Conservation (phyloP, 2,113 vertebrate species). For the Rhinoptilus africanus region DNA sequence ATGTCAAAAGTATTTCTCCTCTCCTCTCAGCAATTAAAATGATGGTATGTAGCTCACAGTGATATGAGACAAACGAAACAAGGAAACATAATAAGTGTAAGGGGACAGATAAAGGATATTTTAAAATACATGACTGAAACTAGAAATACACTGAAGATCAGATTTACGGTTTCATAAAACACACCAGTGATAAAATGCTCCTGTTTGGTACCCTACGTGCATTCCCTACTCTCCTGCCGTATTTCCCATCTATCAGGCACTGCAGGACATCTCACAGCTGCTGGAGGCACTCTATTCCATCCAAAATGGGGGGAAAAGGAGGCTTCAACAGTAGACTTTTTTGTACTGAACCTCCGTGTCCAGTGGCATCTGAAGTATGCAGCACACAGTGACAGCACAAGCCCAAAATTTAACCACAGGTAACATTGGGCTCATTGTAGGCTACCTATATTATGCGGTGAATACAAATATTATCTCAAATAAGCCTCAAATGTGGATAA, state of each 20-base stretch:
- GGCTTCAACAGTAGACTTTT: background rate
- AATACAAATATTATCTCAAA: background rate
- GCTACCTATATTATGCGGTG: background rate
- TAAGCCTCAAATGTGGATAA: background rate
- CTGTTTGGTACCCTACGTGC: background rate
- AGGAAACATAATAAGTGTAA: background rate
- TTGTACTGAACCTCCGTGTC: background rate
- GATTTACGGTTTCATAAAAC: background rate
- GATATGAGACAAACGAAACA: rapidly evolving
- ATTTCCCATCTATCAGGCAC: background rate
- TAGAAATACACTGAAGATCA: background rate
- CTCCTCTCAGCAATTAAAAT: background rate
- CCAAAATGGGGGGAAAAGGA: background rate
- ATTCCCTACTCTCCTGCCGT: background rate
- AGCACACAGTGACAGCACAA: background rate
- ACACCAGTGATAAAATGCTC: background rate
- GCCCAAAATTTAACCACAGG: background rate
- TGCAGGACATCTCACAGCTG: background rate
- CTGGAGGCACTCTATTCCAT: background rate
- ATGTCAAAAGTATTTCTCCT: background rate
- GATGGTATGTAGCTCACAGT: background rate
- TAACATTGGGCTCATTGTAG: background rate
- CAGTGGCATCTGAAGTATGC: background rate
- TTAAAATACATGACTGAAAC: background rate
- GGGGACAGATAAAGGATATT: background rate